Evolutionary conservation across 2,797 vertebrate species (phyloP).

Genomic region (Clarias fuscus): DNA sequence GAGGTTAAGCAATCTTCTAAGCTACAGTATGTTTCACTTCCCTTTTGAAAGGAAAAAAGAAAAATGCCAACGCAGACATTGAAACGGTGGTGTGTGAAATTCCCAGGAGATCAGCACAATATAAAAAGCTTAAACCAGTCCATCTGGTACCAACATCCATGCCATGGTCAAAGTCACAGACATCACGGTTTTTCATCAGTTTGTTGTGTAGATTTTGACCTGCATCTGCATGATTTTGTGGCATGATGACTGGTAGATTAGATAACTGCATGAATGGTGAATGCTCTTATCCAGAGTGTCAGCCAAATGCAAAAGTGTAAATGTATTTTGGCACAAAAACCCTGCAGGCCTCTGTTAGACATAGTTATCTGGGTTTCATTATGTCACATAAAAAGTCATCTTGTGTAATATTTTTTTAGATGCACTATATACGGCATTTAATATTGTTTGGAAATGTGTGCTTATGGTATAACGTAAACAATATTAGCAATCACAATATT

Average conservation of each 20-base stretch:
- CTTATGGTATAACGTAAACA: not conserved
- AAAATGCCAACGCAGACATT: not conserved
- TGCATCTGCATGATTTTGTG: too few species aligned
- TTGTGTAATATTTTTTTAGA: not conserved
- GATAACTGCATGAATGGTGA: too few species aligned
- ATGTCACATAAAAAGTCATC: not conserved
- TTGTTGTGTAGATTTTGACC: too few species aligned
- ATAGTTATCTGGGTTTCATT: not conserved
- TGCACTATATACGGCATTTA: not conserved
- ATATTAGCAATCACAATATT: not conserved
- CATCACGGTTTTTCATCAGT: too few species aligned
- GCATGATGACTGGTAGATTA: too few species aligned
- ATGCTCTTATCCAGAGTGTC: too few species aligned
- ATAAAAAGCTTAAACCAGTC: too few species aligned
- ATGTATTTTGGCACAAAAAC: not conserved
- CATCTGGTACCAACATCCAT: too few species aligned
- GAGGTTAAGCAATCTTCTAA: not conserved
- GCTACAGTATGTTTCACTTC: not conserved
- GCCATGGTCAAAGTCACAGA: too few species aligned
- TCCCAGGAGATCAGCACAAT: too few species aligned
- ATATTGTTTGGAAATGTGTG: not conserved
- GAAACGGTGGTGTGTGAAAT: too few species aligned
- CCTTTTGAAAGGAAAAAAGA: not conserved
- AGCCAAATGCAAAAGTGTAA: too few species aligned
- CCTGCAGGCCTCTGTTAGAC: not conserved